Evolutionary conservation across 1,140 invertebrate species (phyloP).

Genomic region (Nautilus pompilius): DNA sequence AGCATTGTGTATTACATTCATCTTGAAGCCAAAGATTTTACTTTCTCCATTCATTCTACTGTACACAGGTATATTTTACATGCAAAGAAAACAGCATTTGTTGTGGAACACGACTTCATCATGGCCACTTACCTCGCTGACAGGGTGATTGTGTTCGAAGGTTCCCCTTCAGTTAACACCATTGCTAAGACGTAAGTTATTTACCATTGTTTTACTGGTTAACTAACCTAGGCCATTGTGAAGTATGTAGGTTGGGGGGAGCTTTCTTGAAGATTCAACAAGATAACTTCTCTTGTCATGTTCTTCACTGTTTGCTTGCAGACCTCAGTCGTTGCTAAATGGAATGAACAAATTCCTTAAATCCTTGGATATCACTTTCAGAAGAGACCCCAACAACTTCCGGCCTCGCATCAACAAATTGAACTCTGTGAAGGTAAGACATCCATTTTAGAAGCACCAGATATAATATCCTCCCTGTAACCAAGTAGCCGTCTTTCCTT

Average conservation of each 20-base stretch:
- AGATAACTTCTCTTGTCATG: too few relatives aligned
- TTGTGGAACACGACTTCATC: constrained; percentile 99
- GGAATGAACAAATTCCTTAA: constrained; percentile 99
- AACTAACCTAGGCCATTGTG: too few relatives aligned
- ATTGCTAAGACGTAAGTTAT: constrained; percentile 73
- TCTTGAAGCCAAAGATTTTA: too few relatives aligned
- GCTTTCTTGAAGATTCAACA: too few relatives aligned
- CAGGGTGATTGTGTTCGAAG: constrained; percentile 98
- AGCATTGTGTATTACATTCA: too few relatives aligned
- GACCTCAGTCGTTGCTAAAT: constrained; percentile 87
- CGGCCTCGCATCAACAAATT: constrained; percentile 97
- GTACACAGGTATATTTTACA: constrained; percentile 89
- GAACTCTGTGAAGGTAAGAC: constrained; percentile 88
- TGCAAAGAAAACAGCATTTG: constrained; percentile 98
- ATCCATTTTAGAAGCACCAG: too few relatives aligned
- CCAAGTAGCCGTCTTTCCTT: too few relatives aligned
- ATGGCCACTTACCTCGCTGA: constrained; percentile 99
- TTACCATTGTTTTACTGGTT: too few relatives aligned
- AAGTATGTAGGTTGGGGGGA: too few relatives aligned
- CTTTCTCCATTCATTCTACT: neutral
- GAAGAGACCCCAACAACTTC: constrained; percentile 98
- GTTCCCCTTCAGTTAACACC: constrained; percentile 82
- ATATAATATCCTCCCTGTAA: too few relatives aligned
- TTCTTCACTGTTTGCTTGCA: constrained; percentile 20
- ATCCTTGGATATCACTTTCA: constrained; percentile 95